Percentiles rank a stretch among this genome's conserved stretches.
These are phyloP conservation scores for Gila robusta DNA, from an alignment of 2,797 vertebrate genomes.

Conservation along the genomic window DNA sequence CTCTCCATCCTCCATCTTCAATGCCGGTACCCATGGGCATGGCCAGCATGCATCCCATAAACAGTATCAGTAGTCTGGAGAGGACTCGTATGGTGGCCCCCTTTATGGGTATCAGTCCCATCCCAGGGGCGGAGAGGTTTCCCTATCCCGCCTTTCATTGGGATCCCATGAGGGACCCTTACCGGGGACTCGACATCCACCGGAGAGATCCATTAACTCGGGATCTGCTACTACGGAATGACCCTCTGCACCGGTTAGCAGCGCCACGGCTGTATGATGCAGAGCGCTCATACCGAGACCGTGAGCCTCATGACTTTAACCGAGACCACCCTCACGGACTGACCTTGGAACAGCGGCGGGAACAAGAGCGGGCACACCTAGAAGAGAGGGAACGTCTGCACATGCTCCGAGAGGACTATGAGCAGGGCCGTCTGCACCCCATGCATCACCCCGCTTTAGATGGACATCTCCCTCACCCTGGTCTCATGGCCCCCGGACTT, in stretches of 20 bases:
- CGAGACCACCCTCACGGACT: slow-evolving; percentile 87
- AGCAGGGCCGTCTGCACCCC: slow-evolving; percentile 84
- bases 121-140: slow-evolving; percentile 93
- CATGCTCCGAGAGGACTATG: slow-evolving; percentile 93
- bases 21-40: slow-evolving; percentile 92
- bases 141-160: slow-evolving; percentile 96
- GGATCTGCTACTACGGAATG: slow-evolving; percentile 91
- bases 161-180: slow-evolving; percentile 96
- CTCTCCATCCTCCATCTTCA: slow-evolving; percentile 82
- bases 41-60: slow-evolving; percentile 91
- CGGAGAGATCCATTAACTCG: slow-evolving; percentile 91
- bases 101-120: slow-evolving; percentile 96
- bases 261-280: slow-evolving; percentile 88
- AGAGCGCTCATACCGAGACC: slow-evolving; percentile 92
- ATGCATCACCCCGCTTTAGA: slow-evolving; percentile 82
- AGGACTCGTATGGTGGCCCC: slow-evolving; percentile 97
- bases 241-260: slow-evolving; percentile 90
- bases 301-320: slow-evolving; percentile 93
- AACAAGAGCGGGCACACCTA: slow-evolving; percentile 89
- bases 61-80: slow-evolving; percentile 90
- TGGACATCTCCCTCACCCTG: slow-evolving; percentile 88
- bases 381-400: slow-evolving; percentile 92
- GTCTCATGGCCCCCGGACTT: slow-evolving; percentile 90
- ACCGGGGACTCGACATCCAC: slow-evolving; percentile 93
- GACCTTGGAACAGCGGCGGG: slow-evolving; percentile 88